These are phyloP conservation scores for Eleginops maclovinus DNA, from an alignment of 2,113 vertebrate genomes.

Conservation along the genomic window DNA sequence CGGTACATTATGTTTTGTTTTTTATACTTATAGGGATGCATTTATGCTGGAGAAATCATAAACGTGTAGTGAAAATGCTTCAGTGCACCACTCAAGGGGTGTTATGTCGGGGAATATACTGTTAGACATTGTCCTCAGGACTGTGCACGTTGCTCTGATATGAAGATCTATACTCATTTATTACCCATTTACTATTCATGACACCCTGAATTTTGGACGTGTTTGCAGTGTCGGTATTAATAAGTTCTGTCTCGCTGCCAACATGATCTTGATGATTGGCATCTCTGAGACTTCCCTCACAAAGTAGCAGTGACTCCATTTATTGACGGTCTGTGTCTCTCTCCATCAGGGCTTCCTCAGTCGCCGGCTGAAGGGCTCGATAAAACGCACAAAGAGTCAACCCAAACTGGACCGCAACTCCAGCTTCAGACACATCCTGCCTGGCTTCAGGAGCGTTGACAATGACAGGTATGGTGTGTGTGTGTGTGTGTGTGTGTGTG, in stretches of 20 bases:
- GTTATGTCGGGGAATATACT: too few relatives aligned
- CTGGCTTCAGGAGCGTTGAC: constrained; percentile 94
- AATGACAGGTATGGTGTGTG: constrained; percentile 89
- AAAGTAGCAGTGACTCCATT: constrained; percentile 18
- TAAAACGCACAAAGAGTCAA: constrained; percentile 99
- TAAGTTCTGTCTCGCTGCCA: constrained; percentile 28
- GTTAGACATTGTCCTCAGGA: constrained; percentile 35
- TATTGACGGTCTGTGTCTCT: constrained; percentile 15
- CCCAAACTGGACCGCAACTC: constrained; percentile 98
- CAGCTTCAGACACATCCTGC: constrained; percentile 98
- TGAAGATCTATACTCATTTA: constrained; percentile 33
- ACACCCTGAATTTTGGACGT: constrained; percentile 1
- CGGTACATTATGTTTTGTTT: too few relatives aligned
- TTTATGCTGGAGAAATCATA: too few relatives aligned
- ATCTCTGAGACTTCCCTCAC: background rate
- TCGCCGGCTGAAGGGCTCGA: constrained; percentile 93
- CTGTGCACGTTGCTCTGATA: constrained; percentile 12
- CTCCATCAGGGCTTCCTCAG: constrained; percentile 80
- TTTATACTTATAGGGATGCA: too few relatives aligned
- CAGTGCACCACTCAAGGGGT: too few relatives aligned
- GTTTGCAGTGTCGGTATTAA: constrained; percentile 1
- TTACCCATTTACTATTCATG: constrained; percentile 18
- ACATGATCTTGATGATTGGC: constrained; percentile 32
- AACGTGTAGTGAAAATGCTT: too few relatives aligned
- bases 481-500: background rate